A percentile compares a stretch with the other conserved stretches of the same genome.
Conservation (phyloP, 2,797 vertebrate species). For the Hoplostethus atlanticus region DNA sequence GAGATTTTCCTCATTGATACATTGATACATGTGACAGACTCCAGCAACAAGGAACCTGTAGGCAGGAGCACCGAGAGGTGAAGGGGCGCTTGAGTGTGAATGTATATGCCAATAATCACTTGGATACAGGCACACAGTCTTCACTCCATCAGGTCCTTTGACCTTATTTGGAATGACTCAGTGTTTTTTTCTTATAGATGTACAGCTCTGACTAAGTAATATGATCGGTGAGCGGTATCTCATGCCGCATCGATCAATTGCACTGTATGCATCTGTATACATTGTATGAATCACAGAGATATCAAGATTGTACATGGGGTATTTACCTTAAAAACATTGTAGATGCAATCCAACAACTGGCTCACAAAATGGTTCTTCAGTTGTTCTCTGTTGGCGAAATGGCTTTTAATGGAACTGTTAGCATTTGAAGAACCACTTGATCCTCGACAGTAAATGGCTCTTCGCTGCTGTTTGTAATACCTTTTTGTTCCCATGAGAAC, state of each 20-base stretch:
- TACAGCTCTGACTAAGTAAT: neutral
- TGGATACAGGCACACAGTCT: neutral
- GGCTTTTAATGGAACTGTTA: neutral
- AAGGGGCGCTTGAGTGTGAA: constrained; percentile 29
- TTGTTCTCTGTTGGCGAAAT: neutral
- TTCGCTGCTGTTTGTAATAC: neutral
- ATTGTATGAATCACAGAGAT: too few species aligned
- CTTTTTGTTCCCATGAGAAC: neutral
- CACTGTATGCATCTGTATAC: too few species aligned
- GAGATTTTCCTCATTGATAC: neutral
- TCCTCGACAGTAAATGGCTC: neutral
- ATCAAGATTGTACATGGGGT: too few species aligned
- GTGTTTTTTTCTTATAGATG: too few species aligned
- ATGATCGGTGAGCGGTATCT: neutral
- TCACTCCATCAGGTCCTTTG: neutral
- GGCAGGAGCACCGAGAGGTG: constrained; percentile 23
- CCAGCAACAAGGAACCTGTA: constrained; percentile 25
- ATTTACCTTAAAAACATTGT: too few species aligned
- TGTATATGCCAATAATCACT: constrained; percentile 15
- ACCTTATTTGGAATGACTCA: too few species aligned
- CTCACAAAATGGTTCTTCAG: neutral
- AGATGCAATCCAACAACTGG: too few species aligned
- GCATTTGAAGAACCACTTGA: constrained; percentile 5
- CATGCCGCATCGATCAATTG: neutral
- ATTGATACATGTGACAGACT: constrained; percentile 17